phyloP scores from a whole-genome alignment of 2,113 vertebrate species.

The Tachysurus fulvidraco region DNA sequence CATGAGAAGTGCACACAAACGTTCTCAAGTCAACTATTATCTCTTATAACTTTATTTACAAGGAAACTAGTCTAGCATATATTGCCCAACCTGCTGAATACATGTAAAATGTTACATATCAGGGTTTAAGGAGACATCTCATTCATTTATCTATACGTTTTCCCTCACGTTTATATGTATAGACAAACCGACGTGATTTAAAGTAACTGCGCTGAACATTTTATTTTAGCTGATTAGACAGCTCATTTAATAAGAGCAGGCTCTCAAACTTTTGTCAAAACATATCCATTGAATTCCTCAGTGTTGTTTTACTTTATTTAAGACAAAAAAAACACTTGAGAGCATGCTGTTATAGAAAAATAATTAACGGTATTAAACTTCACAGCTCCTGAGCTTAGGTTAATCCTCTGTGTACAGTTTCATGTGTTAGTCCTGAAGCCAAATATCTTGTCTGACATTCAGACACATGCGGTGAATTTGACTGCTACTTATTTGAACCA shows the following conservation, averaged over 20 bases:
- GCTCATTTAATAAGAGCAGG: background rate
- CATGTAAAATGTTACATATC: background rate
- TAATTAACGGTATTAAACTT: background rate
- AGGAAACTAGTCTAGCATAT: background rate
- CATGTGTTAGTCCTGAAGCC: background rate
- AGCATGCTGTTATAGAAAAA: background rate
- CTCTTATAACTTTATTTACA: background rate
- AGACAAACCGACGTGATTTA: background rate
- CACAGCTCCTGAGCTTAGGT: background rate
- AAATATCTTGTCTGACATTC: background rate
- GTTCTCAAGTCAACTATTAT: background rate
- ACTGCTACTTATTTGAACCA: background rate
- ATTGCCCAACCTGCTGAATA: background rate
- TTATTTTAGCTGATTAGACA: background rate
- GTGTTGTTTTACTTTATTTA: too few species aligned
- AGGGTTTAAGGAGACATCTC: background rate
- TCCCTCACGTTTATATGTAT: background rate
- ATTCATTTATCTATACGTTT: background rate
- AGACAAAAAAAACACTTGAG: background rate
- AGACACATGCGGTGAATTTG: background rate
- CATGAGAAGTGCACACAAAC: background rate
- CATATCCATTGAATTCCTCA: too few species aligned
- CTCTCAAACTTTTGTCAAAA: background rate
- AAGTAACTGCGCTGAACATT: background rate
- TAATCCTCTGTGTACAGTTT: background rate